Base-by-base conservation (phyloP, 2,113 vertebrate species). In the Leucopternis melanops region DNA sequence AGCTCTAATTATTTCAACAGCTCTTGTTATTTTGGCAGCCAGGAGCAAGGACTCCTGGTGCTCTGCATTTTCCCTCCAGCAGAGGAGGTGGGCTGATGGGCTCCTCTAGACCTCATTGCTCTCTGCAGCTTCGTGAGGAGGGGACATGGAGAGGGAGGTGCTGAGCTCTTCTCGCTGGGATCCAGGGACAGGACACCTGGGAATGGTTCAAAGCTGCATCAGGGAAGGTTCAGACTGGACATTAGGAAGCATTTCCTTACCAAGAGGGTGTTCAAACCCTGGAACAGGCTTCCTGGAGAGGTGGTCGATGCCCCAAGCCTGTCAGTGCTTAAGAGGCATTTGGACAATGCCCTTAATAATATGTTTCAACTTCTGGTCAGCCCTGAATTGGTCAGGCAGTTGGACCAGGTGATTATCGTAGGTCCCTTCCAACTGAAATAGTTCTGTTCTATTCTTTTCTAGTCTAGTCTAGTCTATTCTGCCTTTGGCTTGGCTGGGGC, bases 171-270 rank as follows among this genome's bases (percentile, higher is more conserved):
- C 59, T 31, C 19, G 5, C 17, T 15, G 36, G 75, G 9, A n/a
- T n/a, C 13, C 42, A 36, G 73, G 5, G 25, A 47, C 10, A 6
- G 20, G 72, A n/a, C 0, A 2, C 2, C 0, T 34, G 29, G 55
- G 34, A 77, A 47, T 25, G 44, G 45, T 13, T 31, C 57, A 31
- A 38, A 49, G 44, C 27, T 49, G 57, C 4, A 1, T 5, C 27
- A 6, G 27, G 12, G 27, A 16, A 78, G 58, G 45, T 49, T 78
- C 2, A 62, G n/a, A 11, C 5, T 4, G 9, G 74, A 8, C 12
- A 4, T 40, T 0, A 38, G 45, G 45, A 25, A 62, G 27, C 15
- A 3, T 38, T 38, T 32, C 27, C 31, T 62, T 62, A 62, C 20
- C 4, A 1, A 49, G 44, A 25, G 27, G 26, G n/a, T 6, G 44